phyloP scores from a whole-genome alignment of 2,888 invertebrate species.

The Drosophila cyrtoloma region DNA sequence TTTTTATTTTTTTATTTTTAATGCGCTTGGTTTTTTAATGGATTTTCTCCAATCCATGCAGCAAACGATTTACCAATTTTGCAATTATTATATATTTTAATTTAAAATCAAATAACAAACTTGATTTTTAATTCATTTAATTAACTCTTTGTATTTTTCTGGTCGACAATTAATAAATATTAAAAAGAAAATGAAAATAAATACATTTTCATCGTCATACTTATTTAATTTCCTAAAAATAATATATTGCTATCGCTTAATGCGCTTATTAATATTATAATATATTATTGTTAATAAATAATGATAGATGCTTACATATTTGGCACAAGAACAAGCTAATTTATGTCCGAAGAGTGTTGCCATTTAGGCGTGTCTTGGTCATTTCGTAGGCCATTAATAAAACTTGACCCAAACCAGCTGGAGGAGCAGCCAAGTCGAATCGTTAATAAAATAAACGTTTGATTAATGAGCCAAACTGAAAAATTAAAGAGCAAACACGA shows the following conservation, averaged over 20 bases:
- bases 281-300: conserved; percentile 16
- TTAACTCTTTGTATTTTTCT: neutral
- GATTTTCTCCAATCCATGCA: neutral
- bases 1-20: neutral
- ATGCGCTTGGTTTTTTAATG: rapidly evolving
- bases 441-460: conserved; percentile 53
- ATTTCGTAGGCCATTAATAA: conserved; percentile 63
- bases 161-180: neutral
- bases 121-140: neutral
- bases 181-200: neutral
- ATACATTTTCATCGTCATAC: neutral
- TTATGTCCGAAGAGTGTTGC: conserved; percentile 16
- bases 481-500: conserved; percentile 34
- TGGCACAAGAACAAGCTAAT: conserved; percentile 8
- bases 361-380: conserved; percentile 49
- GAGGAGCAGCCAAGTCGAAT: conserved; percentile 1
- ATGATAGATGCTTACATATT: conserved; percentile 58
- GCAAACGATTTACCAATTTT: neutral
- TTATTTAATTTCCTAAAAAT: neutral
- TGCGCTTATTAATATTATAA: neutral
- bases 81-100: neutral
- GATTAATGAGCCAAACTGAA: conserved; percentile 57
- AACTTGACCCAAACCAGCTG: conserved; percentile 6
- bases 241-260: neutral
- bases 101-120: neutral